Percentiles rank a stretch among this genome's conserved stretches.
phyloP scores from a whole-genome alignment of 2,888 invertebrate species.

The Pammene fasciana region DNA sequence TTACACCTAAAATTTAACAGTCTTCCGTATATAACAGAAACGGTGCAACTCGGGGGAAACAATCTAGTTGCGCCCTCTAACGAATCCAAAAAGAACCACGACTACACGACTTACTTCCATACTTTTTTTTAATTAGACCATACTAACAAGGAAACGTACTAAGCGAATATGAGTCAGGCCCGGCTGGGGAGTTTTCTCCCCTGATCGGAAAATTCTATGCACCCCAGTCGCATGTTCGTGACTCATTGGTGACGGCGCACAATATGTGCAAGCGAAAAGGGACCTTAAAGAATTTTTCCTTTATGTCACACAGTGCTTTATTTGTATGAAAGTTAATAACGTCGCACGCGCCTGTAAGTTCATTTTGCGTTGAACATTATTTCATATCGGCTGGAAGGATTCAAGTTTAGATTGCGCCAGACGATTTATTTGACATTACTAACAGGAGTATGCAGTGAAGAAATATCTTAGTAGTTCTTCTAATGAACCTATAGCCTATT shows the following conservation, averaged over 20 bases:
- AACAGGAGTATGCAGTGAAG: background rate
- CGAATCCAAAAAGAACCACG: no score
- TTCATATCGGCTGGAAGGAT: slow-evolving; percentile 2
- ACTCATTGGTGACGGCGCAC: slow-evolving; percentile 40
- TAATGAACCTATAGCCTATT: no score
- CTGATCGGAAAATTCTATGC: slow-evolving; percentile 44
- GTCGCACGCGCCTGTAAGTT: background rate
- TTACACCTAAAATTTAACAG: no score
- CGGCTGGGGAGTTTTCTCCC: slow-evolving; percentile 38
- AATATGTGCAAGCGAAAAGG: background rate
- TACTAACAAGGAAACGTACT: slow-evolving; percentile 20
- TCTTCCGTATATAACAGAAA: no score
- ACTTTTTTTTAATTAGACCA: no score
- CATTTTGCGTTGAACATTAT: slow-evolving; percentile 9
- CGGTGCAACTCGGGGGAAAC: no score
- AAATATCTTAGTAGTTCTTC: background rate
- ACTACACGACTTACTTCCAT: no score
- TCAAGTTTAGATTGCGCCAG: slow-evolving; percentile 11
- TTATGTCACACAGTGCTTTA: background rate
- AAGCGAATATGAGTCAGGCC: slow-evolving; percentile 44
- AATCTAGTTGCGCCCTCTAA: no score
- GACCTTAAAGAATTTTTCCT: background rate
- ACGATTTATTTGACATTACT: slow-evolving; percentile 18
- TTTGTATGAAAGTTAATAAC: slow-evolving; percentile 14
- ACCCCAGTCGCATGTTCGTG: slow-evolving; percentile 41